Conservation (phyloP, 2,797 vertebrate genomes). For the Enteromius radiatus region DNA sequence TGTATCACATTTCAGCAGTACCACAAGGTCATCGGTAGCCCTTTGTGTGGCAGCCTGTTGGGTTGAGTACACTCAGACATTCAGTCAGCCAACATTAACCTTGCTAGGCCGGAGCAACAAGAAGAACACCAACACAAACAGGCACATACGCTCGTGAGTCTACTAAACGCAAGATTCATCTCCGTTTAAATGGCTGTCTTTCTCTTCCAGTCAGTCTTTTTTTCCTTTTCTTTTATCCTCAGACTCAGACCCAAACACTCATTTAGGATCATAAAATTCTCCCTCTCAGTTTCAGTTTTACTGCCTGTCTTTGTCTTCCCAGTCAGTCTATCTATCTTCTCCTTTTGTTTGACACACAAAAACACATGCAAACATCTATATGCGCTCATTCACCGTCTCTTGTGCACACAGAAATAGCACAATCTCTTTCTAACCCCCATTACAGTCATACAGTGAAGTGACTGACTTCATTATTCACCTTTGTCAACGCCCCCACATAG, state of each 20-base stretch:
- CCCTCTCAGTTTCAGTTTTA: conserved; percentile 19
- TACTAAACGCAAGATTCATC: conserved; percentile 35
- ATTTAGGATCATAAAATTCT: conserved; percentile 33
- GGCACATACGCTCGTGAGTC: background rate
- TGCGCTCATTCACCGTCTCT: conserved; percentile 34
- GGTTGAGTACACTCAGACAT: conserved; percentile 52
- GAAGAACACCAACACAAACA: conserved; percentile 20
- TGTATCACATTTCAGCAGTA: conserved; percentile 52
- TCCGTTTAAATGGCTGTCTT: conserved; percentile 24
- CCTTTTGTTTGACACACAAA: conserved; percentile 30
- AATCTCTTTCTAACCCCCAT: conserved; percentile 52
- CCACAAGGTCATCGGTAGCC: conserved; percentile 52
- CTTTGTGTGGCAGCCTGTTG: conserved; percentile 52
- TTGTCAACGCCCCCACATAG: conserved; percentile 51
- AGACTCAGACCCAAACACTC: conserved; percentile 26
- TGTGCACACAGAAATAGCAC: conserved; percentile 43
- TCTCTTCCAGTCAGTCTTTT: background rate
- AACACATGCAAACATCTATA: conserved; percentile 30
- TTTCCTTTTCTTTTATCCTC: conserved; percentile 6
- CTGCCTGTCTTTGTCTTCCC: conserved; percentile 29
- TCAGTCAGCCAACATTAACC: conserved; percentile 58
- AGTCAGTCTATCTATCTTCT: conserved; percentile 15
- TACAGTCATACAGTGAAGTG: conserved; percentile 52
- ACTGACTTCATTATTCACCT: conserved; percentile 62
- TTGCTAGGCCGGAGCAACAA: conserved; percentile 44